Percentiles rank a stretch among this genome's conserved stretches.
Evolutionary conservation across 2,113 vertebrate species (phyloP).

Genomic region (Gasterosteus aculeatus): DNA sequence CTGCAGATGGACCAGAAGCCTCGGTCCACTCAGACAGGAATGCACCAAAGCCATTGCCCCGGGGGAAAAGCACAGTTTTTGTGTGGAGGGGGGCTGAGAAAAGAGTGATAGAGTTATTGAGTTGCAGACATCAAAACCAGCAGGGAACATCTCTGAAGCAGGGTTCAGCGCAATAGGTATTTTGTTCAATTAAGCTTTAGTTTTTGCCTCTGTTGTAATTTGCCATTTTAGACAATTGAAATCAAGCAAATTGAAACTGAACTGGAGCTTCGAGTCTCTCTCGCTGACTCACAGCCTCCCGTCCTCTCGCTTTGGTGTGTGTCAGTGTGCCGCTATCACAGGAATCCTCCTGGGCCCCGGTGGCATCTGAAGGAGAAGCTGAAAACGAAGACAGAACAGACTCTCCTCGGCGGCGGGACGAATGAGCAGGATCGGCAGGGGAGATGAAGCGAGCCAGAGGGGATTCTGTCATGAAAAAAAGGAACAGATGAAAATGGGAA

Average conservation of each 20-base stretch:
- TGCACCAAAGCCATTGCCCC: slow-evolving; percentile 31
- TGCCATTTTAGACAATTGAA: slow-evolving; percentile 10
- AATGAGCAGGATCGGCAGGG: slow-evolving; percentile 40
- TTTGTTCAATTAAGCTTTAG: neutral
- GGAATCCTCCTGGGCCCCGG: slow-evolving; percentile 52
- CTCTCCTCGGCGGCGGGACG: slow-evolving; percentile 29
- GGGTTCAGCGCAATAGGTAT: neutral
- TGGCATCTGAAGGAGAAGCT: slow-evolving; percentile 53
- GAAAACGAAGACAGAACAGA: slow-evolving; percentile 39
- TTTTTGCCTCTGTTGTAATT: slow-evolving; percentile 11
- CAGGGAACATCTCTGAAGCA: neutral
- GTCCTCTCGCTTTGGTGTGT: slow-evolving; percentile 35
- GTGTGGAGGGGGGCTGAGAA: slow-evolving; percentile 6
- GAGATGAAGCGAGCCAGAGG: slow-evolving; percentile 51
- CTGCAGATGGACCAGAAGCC: slow-evolving; percentile 46
- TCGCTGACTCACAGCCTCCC: slow-evolving; percentile 6
- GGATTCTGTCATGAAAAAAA: slow-evolving; percentile 17
- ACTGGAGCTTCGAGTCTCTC: neutral
- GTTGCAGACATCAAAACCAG: slow-evolving; percentile 18
- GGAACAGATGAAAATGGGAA: slow-evolving; percentile 49
- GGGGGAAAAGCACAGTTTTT: slow-evolving; percentile 27
- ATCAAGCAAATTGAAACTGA: slow-evolving; percentile 28
- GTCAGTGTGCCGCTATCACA: slow-evolving; percentile 49
- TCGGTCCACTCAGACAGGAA: slow-evolving; percentile 43
- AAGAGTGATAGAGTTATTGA: slow-evolving; percentile 33